Conservation (phyloP, 2,113 vertebrate genomes). For the Cisticola juncidis region DNA sequence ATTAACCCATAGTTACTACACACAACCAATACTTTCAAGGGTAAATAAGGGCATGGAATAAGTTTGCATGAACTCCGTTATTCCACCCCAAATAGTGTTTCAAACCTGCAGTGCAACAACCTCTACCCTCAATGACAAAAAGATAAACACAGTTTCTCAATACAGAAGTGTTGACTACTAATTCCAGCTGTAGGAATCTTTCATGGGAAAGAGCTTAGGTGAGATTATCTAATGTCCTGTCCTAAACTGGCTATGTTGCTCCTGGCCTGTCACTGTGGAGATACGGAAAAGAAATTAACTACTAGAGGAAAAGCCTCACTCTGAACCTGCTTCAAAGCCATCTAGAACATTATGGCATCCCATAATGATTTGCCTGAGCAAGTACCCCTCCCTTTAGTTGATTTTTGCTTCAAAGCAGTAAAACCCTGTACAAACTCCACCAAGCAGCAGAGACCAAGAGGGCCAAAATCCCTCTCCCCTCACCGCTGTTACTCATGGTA, state of each 20-base stretch:
- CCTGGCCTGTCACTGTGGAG: not conserved
- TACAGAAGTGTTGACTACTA: not conserved
- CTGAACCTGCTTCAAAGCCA: not conserved
- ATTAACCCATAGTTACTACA: not conserved
- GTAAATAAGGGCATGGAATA: not conserved
- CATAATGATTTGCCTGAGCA: not conserved
- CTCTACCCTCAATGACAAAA: not conserved
- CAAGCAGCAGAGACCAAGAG: not conserved
- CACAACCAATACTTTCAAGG: not conserved
- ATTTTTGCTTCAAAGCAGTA: not conserved
- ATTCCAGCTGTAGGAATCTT: not conserved
- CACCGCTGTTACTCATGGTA: rapidly evolving
- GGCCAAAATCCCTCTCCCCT: not conserved
- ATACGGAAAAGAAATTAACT: not conserved
- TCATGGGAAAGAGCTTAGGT: not conserved
- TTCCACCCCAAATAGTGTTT: not conserved
- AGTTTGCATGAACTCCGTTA: not conserved
- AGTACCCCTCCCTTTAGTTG: not conserved
- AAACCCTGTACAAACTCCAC: not conserved
- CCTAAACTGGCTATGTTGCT: not conserved
- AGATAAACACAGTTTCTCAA: not conserved
- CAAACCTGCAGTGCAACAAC: not conserved
- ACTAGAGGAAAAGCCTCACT: not conserved
- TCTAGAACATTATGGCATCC: not conserved
- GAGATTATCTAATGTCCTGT: not conserved